Evolutionary conservation across 1,140 invertebrate species (phyloP), one percentile per base, ranked within the genome.

Genomic region (Drosophila triauraria): DNA sequence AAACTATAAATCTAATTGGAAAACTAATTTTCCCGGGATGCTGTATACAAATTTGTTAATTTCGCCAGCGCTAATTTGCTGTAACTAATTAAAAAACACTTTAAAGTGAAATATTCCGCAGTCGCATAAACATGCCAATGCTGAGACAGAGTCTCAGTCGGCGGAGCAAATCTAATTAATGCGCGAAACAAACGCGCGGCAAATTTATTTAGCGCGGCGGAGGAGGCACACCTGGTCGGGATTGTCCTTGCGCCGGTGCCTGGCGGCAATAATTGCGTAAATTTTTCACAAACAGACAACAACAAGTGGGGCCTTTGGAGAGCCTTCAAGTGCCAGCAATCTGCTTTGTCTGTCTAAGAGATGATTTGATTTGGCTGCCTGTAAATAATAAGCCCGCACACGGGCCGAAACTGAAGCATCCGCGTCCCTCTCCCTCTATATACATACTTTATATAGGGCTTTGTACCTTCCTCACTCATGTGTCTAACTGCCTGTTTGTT

Each of bases 11-110:
- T 90, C 79, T 90, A 90, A 85, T 90, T 71, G 74, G 67, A 84
- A 90, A 81, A 78, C 78, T 88, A 81, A 90, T 88, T 80, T 75
- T 46, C 60, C 79, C 64, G 43, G 51, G 78, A 40, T 61, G 75
- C 44, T 77, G 57, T 38, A 7, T 43, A 50, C 44, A 75, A 82
- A 78, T 82, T 77, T 84, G 71, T 65, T 63, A 44, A 72, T 74
- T 80, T 59, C 54, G 20, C 53, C 30, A 23, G 60, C 74, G 78
- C 44, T 68, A 86, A 86, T 85, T 86, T 82, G 78, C 53, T 69
- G 70, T 60, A 88, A 90, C 81, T 88, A 88, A 88, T 88, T 88
- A 90, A 90, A 85, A 72, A 85, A 90, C 81, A 90, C 69, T 90
- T 88, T 82, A 76, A 25, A 78, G 75, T 61, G 27, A 70, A 87